These are phyloP conservation scores for Proteles cristata DNA, from an alignment of 2,113 vertebrate genomes.

Conservation along the genomic window DNA sequence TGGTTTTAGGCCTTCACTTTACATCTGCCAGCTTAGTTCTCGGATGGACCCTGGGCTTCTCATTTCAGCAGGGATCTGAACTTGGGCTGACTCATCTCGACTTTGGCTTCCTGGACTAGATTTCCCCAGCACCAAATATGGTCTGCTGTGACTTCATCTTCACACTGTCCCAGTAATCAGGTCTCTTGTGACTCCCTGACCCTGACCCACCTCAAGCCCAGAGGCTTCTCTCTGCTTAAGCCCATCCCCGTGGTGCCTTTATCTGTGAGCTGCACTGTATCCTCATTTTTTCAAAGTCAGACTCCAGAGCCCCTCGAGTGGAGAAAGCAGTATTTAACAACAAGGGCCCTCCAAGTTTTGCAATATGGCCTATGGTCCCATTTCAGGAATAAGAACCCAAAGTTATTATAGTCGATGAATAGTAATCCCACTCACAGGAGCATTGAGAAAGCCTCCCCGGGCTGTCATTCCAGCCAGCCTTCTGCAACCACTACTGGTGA, in stretches of 20 bases:
- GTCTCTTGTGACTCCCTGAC: not conserved
- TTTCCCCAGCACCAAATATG: not conserved
- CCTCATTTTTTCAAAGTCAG: conserved; percentile 27
- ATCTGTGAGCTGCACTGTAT: not conserved
- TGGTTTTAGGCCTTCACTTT: not conserved
- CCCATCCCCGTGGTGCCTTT: not conserved
- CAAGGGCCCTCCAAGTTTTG: not conserved
- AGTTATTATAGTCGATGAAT: conserved; percentile 13
- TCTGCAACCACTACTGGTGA: not conserved
- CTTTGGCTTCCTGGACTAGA: not conserved
- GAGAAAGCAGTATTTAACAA: not conserved
- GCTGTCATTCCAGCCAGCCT: conserved; percentile 37
- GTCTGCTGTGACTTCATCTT: not conserved
- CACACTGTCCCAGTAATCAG: not conserved
- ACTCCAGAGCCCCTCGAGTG: not conserved
- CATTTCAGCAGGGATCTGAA: not conserved
- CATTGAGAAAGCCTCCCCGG: conserved; percentile 31
- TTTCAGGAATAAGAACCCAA: conserved; percentile 52
- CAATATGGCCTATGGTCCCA: not conserved
- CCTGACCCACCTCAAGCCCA: not conserved
- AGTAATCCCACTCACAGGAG: conserved; percentile 12
- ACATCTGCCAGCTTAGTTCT: conserved; percentile 11
- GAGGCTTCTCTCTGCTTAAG: not conserved
- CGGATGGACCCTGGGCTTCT: not conserved
- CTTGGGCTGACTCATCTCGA: not conserved